Conservation (phyloP, 1,140 invertebrate genomes). For the Tyrophagus putrescentiae region DNA sequence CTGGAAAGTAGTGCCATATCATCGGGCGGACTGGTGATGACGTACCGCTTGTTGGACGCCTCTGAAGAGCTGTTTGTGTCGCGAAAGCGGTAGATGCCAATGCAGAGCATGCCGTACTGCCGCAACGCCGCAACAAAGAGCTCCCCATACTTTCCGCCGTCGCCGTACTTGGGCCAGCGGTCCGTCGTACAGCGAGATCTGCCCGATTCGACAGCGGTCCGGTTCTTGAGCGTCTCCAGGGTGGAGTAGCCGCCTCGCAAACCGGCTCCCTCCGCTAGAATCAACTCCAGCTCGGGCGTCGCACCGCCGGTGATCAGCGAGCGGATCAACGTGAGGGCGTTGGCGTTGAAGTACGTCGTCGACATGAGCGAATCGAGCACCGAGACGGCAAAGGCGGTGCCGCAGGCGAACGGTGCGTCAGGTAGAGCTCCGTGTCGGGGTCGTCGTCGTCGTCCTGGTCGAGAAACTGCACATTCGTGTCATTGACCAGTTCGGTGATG, state of each 20-base stretch:
- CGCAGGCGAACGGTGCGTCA: slow-evolving; percentile 99
- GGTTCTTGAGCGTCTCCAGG: slow-evolving; percentile 78
- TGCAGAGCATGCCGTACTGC: slow-evolving; percentile 96
- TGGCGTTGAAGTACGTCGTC: slow-evolving; percentile 99
- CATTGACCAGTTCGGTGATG: slow-evolving; percentile 86
- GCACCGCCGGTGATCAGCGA: slow-evolving; percentile 97
- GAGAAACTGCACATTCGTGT: slow-evolving; percentile 99
- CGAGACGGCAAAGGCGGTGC: slow-evolving; percentile 97
- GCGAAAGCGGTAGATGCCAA: slow-evolving; percentile 79
- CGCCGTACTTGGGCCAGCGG: slow-evolving; percentile 84
- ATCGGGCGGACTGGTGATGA: slow-evolving; percentile 97
- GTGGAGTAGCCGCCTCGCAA: slow-evolving; percentile 93
- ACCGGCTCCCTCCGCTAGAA: slow-evolving; percentile 93
- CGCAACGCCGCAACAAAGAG: slow-evolving; percentile 90
- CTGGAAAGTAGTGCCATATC: slow-evolving; percentile 88
- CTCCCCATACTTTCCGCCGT: slow-evolving; percentile 79
- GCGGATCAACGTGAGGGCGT: slow-evolving; percentile 91
- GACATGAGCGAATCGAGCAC: slow-evolving; percentile 99
- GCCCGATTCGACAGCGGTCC: slow-evolving; percentile 89
- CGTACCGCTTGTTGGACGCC: slow-evolving; percentile 52
- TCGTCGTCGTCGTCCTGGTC: slow-evolving; percentile 99
- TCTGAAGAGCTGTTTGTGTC: slow-evolving; percentile 30
- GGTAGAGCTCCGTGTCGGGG: slow-evolving; percentile 95
- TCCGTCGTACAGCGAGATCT: slow-evolving; percentile 91
- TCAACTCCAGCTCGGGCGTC: slow-evolving; percentile 93